Base-by-base conservation (phyloP, 2,113 vertebrate genomes). In the Callipepla squamata region DNA sequence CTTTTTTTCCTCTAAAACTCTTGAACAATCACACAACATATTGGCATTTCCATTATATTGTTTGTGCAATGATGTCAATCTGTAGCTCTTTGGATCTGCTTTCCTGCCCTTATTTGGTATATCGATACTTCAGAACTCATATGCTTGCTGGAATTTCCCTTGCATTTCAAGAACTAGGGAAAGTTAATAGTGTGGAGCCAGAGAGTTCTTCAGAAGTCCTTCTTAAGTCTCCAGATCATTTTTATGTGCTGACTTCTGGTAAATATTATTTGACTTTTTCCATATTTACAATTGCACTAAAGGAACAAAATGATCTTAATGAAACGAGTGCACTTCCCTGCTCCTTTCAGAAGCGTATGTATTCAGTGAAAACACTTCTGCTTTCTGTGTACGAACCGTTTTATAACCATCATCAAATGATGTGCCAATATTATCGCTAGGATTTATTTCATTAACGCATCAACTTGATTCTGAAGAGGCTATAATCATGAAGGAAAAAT, bases 241-340 rank as follows among this genome's bases (percentile, higher is more conserved):
- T 82, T 19, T 57, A n/a, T 36, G 23, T 61, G 42, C 70, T 80
- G 93, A 73, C 62, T 96, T 82, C 63, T 93, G 57, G 32, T 67
- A 87, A 87, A 55, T 13, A 45, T 10, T 62, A 63, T 74, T 91
- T 91, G 68, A 63, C 48, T 48, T 80, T 0, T 1, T 67, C 38
- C 30, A 48, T 80, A 85, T 74, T 91, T 91, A 89, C 58, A 83
- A 95, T 91, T 30, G 40, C 23, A 89, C 59, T 92, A 70, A 82
- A 94, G 85, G 50, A 23, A 58, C 4, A 85, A 63, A n/a, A 80
- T 73, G 47, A 91, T 70, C 45, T 62, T 91, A 6, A 40, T 47
- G 17, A 80, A 69, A 74, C 6, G 32, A 82, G 13, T 53, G 42
- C 4, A 34, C 76, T 84, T 25, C 84, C 4, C 1, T 80, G 12